Percentiles rank a stretch among this genome's conserved stretches.
These are phyloP conservation scores for Neopelma chrysocephalum DNA, from an alignment of 2,797 vertebrate species.

Conservation along the genomic window DNA sequence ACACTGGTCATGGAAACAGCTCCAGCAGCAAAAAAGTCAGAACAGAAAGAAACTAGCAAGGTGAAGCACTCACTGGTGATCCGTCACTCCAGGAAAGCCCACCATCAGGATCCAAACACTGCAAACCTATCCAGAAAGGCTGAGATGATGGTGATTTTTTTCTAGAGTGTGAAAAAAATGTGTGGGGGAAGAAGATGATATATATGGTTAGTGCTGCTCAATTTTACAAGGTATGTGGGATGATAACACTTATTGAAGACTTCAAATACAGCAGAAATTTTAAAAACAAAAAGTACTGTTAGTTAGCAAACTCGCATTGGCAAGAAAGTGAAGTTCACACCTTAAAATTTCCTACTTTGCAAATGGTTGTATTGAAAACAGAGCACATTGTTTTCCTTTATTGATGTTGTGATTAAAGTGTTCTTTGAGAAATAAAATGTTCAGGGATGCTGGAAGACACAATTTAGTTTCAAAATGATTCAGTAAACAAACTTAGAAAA, in stretches of 20 bases:
- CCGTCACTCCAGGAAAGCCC: slow-evolving; percentile 87
- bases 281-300: background rate
- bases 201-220: background rate
- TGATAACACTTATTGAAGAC: background rate
- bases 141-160: background rate
- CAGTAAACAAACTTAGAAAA: background rate
- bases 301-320: background rate
- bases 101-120: slow-evolving; percentile 72
- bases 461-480: background rate
- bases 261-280: background rate
- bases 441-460: background rate
- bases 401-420: background rate
- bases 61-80: slow-evolving; percentile 78
- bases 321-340: background rate
- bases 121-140: slow-evolving; percentile 86
- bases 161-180: background rate
- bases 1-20: background rate
- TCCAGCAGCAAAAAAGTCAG: background rate
- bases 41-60: background rate
- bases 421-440: background rate
- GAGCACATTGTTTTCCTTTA: background rate
- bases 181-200: background rate
- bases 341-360: background rate
- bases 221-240: background rate
- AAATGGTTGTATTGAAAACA: background rate